Evolutionary conservation across 2,797 vertebrate species (phyloP).

Genomic region (Florisuga fusca): DNA sequence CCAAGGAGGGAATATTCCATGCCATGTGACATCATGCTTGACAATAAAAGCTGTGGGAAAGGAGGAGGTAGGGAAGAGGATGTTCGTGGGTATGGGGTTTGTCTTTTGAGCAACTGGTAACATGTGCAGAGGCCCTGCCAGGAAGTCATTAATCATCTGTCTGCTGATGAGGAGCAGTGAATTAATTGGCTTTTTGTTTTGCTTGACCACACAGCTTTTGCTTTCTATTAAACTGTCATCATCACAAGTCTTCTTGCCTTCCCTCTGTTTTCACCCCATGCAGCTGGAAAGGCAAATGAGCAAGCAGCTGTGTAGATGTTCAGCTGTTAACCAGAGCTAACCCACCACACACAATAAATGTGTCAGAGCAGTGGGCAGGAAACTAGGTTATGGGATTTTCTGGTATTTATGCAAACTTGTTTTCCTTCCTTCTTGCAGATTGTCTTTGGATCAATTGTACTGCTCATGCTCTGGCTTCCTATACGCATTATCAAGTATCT

Average conservation of each 20-base stretch:
- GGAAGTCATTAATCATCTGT: background rate
- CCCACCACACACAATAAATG: background rate
- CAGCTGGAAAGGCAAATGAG: background rate
- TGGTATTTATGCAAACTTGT: background rate
- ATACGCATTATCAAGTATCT: constrained; percentile 93
- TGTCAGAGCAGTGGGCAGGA: background rate
- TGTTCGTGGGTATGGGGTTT: background rate
- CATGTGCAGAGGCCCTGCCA: background rate
- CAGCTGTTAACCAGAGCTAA: background rate
- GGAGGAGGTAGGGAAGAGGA: background rate
- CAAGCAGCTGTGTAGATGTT: rapidly evolving
- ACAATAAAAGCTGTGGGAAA: background rate
- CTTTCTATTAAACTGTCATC: background rate
- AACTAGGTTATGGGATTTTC: background rate
- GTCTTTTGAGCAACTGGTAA: background rate
- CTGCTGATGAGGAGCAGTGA: background rate
- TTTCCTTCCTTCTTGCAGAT: constrained; percentile 80
- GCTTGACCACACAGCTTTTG: background rate
- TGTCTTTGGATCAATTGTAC: constrained; percentile 95
- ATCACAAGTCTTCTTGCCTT: background rate
- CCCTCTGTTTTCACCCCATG: background rate
- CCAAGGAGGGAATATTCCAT: background rate
- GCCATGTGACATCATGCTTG: rapidly evolving
- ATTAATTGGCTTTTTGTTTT: background rate
- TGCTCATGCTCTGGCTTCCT: constrained; percentile 97